Conservation (phyloP, 2,797 vertebrate species). For the Hemitrygon akajei region DNA sequence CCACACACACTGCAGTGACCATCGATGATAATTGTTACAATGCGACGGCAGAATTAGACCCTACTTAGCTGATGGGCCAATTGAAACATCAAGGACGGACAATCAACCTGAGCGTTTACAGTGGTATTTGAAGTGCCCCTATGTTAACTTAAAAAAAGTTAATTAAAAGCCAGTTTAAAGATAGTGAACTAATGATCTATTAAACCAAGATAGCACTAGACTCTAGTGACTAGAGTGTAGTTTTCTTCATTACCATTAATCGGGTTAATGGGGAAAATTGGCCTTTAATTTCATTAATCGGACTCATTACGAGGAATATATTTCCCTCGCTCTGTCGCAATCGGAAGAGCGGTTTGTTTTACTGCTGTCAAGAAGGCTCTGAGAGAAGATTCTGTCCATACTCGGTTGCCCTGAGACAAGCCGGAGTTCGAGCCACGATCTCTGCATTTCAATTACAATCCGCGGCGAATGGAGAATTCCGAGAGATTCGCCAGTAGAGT, state of each 20-base stretch:
- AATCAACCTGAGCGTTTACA: background rate
- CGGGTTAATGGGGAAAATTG: background rate
- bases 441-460: background rate
- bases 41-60: background rate
- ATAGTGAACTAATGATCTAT: background rate
- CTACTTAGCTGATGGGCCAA: background rate
- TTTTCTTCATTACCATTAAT: background rate
- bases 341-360: background rate
- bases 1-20: background rate
- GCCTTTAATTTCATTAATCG: background rate
- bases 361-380: background rate
- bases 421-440: background rate
- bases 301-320: background rate
- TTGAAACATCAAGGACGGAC: background rate
- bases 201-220: background rate
- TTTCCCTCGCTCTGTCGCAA: background rate
- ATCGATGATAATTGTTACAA: background rate
- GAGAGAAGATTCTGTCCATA: background rate
- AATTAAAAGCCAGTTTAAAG: background rate
- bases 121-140: background rate
- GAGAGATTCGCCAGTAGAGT: background rate
- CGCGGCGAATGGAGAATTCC: background rate
- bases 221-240: background rate
- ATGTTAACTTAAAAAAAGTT: background rate
- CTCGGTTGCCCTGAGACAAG: background rate